Base-by-base conservation (phyloP, 2,113 vertebrate species). In the Alligator mississippiensis region DNA sequence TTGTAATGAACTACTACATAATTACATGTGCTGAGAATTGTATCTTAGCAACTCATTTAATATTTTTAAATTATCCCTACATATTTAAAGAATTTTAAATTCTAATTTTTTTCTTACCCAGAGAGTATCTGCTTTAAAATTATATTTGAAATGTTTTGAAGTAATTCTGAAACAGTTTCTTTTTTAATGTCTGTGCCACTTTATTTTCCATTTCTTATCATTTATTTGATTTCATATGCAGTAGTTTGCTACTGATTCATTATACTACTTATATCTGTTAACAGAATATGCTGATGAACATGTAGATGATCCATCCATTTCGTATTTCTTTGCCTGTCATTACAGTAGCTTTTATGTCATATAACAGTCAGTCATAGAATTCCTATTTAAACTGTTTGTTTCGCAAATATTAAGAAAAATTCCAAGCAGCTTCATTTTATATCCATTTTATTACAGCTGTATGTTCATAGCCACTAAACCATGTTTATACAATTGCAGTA, bases 381-480 rank as follows among this genome's bases (percentile, higher is more conserved):
- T 47, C 47, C 77, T 11, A 64, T 63, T 78, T 4, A 2, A 1
- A 19, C 85, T 92, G 28, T 28, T 84, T 75, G 27, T 72, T 74
- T 60, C 24, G 34, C 7, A 68, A 15, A 8, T 57, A 54, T 75
- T 59, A 27, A n/a, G 82, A 6, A 82, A 86, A 81, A 72, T 93
- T 95, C 90, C 79, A 88, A 91, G 90, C 82, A 95, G 34, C 28
- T 94, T 77, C 64, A 6, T 93, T 93, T 79, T 80, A 66, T 91
- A 70, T 93, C 27, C 90, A 80, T 93, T 92, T 95, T 87, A 68
- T 96, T 93, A 84, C 80, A 57, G 30, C 64, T 88, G 97, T 98
- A 98, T 98, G 98, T 87, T 92, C 58, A 47, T 77, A 58, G 59
- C 77, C 78, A 57, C 76, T 68, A 93, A 90, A 70, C 78, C 88